phyloP scores from a whole-genome alignment of 2,113 vertebrate species.

The Melanerpes aurifrons region DNA sequence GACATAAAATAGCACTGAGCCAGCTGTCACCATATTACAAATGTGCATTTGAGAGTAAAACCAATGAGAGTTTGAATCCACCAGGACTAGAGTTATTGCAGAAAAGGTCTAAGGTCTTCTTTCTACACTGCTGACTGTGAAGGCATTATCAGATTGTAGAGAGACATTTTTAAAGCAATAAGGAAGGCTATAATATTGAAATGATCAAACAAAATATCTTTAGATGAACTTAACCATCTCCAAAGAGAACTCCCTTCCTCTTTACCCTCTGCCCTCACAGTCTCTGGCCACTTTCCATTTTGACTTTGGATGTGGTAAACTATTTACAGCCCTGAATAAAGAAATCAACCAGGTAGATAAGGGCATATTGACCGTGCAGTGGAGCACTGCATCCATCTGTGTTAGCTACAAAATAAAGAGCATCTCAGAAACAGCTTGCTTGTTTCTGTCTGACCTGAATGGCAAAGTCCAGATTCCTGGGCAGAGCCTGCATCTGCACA shows the following conservation, averaged over 20 bases:
- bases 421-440: not conserved
- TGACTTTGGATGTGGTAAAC: not conserved
- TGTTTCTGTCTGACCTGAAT: not conserved
- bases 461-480: not conserved
- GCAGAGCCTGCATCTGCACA: not conserved
- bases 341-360: not conserved
- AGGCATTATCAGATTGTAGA: constrained; percentile 16
- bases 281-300: not conserved
- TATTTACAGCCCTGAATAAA: not conserved
- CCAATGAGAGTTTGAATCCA: constrained; percentile 49
- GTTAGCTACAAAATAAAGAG: not conserved
- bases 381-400: not conserved
- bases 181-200: not conserved
- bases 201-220: constrained; percentile 4
- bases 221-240: not conserved
- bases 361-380: not conserved
- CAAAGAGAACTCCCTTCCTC: not conserved
- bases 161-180: not conserved
- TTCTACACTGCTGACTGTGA: not conserved
- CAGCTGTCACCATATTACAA: constrained; percentile 61
- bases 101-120: constrained; percentile 56
- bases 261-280: not conserved
- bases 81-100: constrained; percentile 44
- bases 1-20: constrained; percentile 44
- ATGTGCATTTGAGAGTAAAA: constrained; percentile 62